Conservation (phyloP, 37 sponge, comb jelly and placozoan species). For the Spongia lamella region DNA sequence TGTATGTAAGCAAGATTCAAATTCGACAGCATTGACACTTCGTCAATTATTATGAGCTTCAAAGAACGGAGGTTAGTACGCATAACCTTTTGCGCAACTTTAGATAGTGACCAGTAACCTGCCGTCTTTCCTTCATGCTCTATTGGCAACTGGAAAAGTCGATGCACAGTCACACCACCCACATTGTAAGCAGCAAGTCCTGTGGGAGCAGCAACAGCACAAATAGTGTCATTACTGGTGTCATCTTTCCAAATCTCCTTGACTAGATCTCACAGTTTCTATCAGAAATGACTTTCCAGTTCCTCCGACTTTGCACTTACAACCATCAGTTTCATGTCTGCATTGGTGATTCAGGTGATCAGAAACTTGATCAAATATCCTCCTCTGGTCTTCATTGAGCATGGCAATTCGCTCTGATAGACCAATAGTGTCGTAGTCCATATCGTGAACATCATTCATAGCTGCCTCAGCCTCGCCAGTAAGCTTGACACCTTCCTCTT, state of each 20-base stretch:
- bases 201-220: constrained; percentile 42
- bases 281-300: constrained; percentile 12
- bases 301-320: background rate
- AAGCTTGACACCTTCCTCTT: background rate
- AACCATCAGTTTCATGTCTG: background rate
- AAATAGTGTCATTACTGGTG: background rate
- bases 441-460: constrained; percentile 36
- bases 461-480: constrained; percentile 34
- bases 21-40: constrained; percentile 46
- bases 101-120: constrained; percentile 33
- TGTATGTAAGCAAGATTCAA: constrained; percentile 37
- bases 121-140: constrained; percentile 44
- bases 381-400: constrained; percentile 56
- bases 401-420: constrained; percentile 32
- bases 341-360: constrained; percentile 6
- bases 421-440: background rate
- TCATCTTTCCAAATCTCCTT: background rate
- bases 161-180: constrained; percentile 38
- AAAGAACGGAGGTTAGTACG: constrained; percentile 17
- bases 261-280: constrained; percentile 10
- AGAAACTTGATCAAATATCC: constrained; percentile 34
- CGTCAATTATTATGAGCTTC: constrained; percentile 55
- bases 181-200: constrained; percentile 51
- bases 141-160: constrained; percentile 35
- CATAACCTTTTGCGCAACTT: constrained; percentile 17